Percentiles rank a stretch among this genome's conserved stretches.
Evolutionary conservation across 2,888 invertebrate species (phyloP).

Genomic region (Petrolisthes cinctipes): DNA sequence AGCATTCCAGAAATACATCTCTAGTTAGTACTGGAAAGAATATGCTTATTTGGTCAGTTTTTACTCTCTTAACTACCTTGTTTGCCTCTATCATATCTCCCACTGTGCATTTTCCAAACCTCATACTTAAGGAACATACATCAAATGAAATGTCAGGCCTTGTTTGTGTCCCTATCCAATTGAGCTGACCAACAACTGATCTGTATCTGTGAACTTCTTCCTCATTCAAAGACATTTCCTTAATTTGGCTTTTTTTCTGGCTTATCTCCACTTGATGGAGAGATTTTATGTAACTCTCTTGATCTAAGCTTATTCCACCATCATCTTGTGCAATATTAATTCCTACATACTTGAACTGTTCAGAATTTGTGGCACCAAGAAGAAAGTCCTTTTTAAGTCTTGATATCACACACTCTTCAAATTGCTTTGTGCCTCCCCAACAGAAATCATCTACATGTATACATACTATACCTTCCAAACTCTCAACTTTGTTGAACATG

Average conservation of each 20-base stretch:
- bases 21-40: conserved; percentile 12
- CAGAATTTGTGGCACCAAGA: neutral
- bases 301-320: conserved; percentile 14
- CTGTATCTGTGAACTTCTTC: neutral
- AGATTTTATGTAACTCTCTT: conserved; percentile 10
- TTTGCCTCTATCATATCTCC: conserved; percentile 18
- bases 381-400: conserved; percentile 3
- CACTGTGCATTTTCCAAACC: conserved; percentile 19
- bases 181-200: conserved; percentile 11
- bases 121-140: conserved; percentile 11
- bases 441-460: conserved; percentile 13
- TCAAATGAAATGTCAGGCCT: conserved; percentile 16
- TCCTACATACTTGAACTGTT: neutral
- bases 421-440: neutral
- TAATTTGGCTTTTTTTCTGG: conserved; percentile 3
- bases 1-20: conserved; percentile 17
- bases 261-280: conserved; percentile 20
- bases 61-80: conserved; percentile 15
- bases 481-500: conserved; percentile 13
- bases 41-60: conserved; percentile 19
- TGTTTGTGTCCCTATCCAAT: conserved; percentile 20
- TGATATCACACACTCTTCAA: conserved; percentile 3
- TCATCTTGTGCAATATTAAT: neutral
- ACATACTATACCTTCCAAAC: neutral
- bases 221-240: conserved; percentile 12